Percentiles rank a stretch among this genome's conserved stretches.
These are phyloP conservation scores for Genyomyrus donnyi DNA, from an alignment of 2,113 vertebrate species.

Conservation along the genomic window DNA sequence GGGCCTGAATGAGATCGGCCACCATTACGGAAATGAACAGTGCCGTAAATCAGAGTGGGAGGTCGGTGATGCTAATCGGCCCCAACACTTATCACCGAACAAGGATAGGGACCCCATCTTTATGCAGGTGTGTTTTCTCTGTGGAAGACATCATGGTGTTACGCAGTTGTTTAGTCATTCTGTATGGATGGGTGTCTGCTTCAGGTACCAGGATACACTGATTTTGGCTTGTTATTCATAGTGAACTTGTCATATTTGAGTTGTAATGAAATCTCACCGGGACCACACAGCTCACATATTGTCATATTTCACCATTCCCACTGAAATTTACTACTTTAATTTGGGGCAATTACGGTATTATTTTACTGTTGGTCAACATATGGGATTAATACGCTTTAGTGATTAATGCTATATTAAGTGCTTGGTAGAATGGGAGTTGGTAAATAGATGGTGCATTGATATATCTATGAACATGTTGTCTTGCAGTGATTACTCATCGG, in stretches of 20 bases:
- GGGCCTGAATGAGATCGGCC: slow-evolving; percentile 17
- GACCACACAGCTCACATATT: background rate
- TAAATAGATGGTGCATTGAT: background rate
- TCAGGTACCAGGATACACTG: background rate
- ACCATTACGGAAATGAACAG: slow-evolving; percentile 26
- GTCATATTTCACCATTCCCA: background rate
- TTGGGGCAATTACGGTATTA: background rate
- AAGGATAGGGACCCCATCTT: background rate
- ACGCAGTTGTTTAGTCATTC: background rate
- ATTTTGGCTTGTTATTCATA: background rate
- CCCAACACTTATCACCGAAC: background rate
- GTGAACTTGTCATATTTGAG: background rate
- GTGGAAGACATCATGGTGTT: background rate
- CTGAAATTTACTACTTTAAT: background rate
- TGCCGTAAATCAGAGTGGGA: slow-evolving; percentile 2
- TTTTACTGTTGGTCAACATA: background rate
- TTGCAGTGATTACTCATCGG: background rate
- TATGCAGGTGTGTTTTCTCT: background rate
- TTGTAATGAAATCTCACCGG: background rate
- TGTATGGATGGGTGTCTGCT: background rate
- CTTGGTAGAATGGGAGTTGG: background rate
- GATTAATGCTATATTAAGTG: background rate
- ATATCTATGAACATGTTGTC: background rate
- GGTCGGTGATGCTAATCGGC: background rate
- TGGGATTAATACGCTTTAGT: background rate